Evolutionary conservation across 2,113 vertebrate genomes (phyloP).

Genomic region (Poeciliopsis prolifica): DNA sequence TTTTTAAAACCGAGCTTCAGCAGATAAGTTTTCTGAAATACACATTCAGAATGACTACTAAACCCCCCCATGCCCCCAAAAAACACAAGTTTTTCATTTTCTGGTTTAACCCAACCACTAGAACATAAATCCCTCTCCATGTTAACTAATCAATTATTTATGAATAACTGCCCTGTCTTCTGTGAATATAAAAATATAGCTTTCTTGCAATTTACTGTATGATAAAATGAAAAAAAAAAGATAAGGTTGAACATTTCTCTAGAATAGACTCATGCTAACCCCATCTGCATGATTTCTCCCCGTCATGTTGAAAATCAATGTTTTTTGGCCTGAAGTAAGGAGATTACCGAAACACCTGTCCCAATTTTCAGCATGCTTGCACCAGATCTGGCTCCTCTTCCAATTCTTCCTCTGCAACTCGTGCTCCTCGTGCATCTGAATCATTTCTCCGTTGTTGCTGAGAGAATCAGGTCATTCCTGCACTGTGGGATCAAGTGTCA

Average conservation of each 20-base stretch:
- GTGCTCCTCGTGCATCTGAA: constrained; percentile 48
- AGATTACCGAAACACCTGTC: constrained; percentile 69
- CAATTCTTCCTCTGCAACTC: constrained; percentile 50
- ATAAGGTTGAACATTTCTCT: constrained; percentile 19
- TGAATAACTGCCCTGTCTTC: background rate
- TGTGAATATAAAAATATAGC: background rate
- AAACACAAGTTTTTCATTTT: background rate
- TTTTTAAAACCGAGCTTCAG: background rate
- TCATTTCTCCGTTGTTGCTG: constrained; percentile 45
- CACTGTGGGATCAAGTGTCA: constrained; percentile 48
- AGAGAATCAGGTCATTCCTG: constrained; percentile 44
- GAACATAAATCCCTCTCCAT: no score
- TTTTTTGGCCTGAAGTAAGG: constrained; percentile 74
- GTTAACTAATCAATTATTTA: background rate
- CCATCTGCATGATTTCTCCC: constrained; percentile 24
- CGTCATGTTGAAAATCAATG: constrained; percentile 66
- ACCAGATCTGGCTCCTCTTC: constrained; percentile 57
- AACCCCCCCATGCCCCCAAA: no score
- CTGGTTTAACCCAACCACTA: background rate
- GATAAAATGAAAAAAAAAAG: background rate
- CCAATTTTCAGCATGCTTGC: constrained; percentile 64
- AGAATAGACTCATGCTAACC: constrained; percentile 38
- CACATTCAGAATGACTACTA: no score
- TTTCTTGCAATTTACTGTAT: background rate
- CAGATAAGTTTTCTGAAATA: background rate